Conservation (phyloP, 2,797 vertebrate genomes). For the Cephalopachus bancanus region DNA sequence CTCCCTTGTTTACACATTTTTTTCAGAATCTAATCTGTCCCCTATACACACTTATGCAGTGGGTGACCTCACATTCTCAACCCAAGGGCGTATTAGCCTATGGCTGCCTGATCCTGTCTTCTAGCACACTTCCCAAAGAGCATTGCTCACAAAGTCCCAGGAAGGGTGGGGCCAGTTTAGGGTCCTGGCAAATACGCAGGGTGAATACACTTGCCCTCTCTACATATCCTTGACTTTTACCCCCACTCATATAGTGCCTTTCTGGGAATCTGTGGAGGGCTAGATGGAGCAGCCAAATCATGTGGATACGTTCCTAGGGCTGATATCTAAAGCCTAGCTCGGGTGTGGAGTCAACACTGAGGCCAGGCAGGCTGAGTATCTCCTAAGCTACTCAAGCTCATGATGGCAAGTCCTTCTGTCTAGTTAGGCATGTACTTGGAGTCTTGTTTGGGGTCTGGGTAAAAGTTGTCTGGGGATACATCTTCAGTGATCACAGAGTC, state of each 20-base stretch:
- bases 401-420: neutral
- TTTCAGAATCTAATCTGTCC: neutral
- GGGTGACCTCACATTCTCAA: neutral
- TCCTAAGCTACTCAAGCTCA: neutral
- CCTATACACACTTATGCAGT: neutral
- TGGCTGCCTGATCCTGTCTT: neutral
- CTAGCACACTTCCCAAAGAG: neutral
- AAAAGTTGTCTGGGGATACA: neutral
- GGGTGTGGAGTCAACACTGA: neutral
- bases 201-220: neutral
- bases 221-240: neutral
- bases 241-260: neutral
- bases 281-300: neutral
- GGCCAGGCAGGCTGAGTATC: neutral
- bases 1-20: constrained; percentile 14
- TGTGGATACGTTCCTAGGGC: neutral
- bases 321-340: neutral
- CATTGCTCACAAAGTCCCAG: no score
- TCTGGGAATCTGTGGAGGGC: neutral
- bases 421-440: neutral
- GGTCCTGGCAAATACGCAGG: neutral
- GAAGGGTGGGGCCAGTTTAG: neutral
- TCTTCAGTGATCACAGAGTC: neutral
- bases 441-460: neutral
- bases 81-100: neutral